These are phyloP conservation scores for Archips crataeganus DNA, from an alignment of 2,888 invertebrate species.

Conservation along the genomic window DNA sequence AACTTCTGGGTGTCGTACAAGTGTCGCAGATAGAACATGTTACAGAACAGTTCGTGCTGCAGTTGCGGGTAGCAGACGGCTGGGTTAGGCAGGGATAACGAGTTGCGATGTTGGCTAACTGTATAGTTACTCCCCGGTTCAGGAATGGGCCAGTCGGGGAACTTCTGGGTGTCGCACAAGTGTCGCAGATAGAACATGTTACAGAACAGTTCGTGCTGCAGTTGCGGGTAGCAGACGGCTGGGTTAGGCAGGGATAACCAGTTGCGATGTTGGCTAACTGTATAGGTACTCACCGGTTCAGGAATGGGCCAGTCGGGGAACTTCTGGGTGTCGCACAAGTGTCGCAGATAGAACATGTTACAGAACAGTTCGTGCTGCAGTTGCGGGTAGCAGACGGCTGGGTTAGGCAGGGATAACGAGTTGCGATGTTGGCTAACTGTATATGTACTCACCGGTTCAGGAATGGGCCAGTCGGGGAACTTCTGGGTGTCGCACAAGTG, in stretches of 20 bases:
- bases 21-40: slow-evolving; percentile 98
- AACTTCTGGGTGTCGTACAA: slow-evolving; percentile 95
- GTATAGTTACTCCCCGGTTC: too few species aligned
- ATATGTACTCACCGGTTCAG: too few species aligned
- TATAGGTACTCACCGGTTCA: slow-evolving; percentile 93
- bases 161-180: too few species aligned
- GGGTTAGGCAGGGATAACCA: too few species aligned
- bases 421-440: slow-evolving; percentile 98
- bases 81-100: slow-evolving; percentile 98
- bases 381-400: slow-evolving; percentile 96
- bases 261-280: too few species aligned
- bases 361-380: slow-evolving; percentile 98
- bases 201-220: too few species aligned
- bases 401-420: slow-evolving; percentile 98
- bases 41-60: slow-evolving; percentile 98
- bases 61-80: slow-evolving; percentile 97
- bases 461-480: too few species aligned
- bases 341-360: slow-evolving; percentile 98
- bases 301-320: slow-evolving; percentile 99
- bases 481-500: too few species aligned
- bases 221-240: too few species aligned
- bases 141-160: too few species aligned
- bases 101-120: slow-evolving; percentile 98
- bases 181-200: too few species aligned
- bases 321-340: slow-evolving; percentile 94